These are phyloP conservation scores for Polydrusus tereticollis DNA, from an alignment of 2,888 invertebrate genomes.

Conservation along the genomic window DNA sequence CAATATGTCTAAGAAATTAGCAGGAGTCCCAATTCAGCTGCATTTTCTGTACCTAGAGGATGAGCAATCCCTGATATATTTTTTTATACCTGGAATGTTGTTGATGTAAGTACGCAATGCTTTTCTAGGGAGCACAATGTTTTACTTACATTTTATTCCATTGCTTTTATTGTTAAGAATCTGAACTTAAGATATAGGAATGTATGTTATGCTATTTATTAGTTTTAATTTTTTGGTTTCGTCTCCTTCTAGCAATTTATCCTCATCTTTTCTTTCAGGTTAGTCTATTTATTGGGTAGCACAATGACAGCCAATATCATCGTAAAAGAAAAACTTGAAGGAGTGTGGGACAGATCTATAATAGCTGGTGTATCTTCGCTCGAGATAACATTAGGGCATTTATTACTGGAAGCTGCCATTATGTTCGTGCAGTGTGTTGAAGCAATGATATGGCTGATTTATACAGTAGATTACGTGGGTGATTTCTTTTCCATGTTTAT, in stretches of 20 bases:
- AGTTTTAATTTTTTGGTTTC: too few relatives aligned
- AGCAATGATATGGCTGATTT: constrained; percentile 75
- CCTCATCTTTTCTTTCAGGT: constrained; percentile 67
- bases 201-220: too few relatives aligned
- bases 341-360: constrained; percentile 88
- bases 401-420: constrained; percentile 76
- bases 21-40: constrained; percentile 74
- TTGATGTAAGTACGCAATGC: constrained; percentile 75
- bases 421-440: constrained; percentile 78
- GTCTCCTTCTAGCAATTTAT: too few relatives aligned
- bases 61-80: constrained; percentile 80
- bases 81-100: constrained; percentile 88
- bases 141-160: neutral
- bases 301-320: constrained; percentile 87
- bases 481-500: constrained; percentile 73
- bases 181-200: too few relatives aligned
- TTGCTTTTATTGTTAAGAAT: too few relatives aligned
- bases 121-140: neutral
- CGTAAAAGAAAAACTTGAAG: constrained; percentile 81
- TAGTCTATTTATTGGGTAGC: constrained; percentile 87
- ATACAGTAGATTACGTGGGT: constrained; percentile 74
- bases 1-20: constrained; percentile 71
- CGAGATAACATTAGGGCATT: constrained; percentile 86
- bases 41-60: constrained; percentile 78
- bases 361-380: constrained; percentile 86